Conservation (phyloP, 2,888 invertebrate species). For the Strigamia maritima region DNA sequence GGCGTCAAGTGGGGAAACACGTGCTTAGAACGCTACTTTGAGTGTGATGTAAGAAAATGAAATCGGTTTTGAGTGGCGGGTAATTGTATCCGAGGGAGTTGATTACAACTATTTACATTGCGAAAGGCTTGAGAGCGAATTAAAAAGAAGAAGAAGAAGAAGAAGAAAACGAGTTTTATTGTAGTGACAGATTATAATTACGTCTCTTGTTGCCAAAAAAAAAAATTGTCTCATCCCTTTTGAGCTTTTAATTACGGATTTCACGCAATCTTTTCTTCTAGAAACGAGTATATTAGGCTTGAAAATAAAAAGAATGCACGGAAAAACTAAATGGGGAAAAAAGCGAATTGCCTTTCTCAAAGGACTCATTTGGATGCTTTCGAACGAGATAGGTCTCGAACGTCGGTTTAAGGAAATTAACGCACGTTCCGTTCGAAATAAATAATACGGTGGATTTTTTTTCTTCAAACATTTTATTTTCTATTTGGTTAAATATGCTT, state of each 20-base stretch:
- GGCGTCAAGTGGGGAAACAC: not conserved
- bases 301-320: not conserved
- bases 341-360: not conserved
- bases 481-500: not conserved
- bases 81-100: not conserved
- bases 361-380: not conserved
- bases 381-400: constrained; percentile 4
- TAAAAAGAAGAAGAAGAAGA: not conserved
- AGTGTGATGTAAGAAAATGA: not conserved
- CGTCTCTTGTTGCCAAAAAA: not conserved
- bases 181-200: not conserved
- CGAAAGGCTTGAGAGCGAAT: not conserved
- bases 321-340: not conserved
- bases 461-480: not conserved
- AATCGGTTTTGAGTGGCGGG: not conserved
- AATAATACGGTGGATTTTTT: not conserved
- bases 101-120: not conserved
- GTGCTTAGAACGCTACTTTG: not conserved
- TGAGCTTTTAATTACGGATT: not conserved
- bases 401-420: not conserved
- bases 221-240: not conserved
- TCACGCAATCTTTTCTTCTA: not conserved
- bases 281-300: not conserved
- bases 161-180: not conserved
- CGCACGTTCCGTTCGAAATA: not conserved